Evolutionary conservation across 1,140 invertebrate species (phyloP).

Genomic region (Planococcus citri): DNA sequence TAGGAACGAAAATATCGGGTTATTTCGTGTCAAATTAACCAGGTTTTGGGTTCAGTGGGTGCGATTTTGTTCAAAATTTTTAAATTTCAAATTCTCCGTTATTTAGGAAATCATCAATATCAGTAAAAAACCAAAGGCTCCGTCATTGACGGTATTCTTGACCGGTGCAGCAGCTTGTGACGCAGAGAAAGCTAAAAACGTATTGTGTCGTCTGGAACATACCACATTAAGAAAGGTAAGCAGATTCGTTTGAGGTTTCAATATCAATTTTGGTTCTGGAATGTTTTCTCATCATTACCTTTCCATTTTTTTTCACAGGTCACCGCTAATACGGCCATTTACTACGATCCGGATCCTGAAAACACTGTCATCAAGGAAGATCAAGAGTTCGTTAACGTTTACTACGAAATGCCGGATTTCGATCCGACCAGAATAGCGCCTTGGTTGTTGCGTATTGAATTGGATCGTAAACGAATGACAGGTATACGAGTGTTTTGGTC

Average conservation of each 20-base stretch:
- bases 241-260: not conserved
- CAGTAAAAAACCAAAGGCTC: slow-evolving; percentile 97
- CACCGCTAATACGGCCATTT: slow-evolving; percentile 97
- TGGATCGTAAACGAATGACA: slow-evolving; percentile 97
- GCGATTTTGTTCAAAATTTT: not conserved
- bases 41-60: too few relatives aligned
- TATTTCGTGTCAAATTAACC: too few relatives aligned
- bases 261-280: not conserved
- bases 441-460: slow-evolving; percentile 94
- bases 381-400: slow-evolving; percentile 99
- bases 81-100: slow-evolving; percentile 26
- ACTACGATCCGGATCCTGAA: slow-evolving; percentile 98
- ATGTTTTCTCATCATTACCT: not conserved
- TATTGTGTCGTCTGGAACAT: slow-evolving; percentile 92
- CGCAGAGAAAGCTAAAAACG: slow-evolving; percentile 98
- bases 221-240: slow-evolving; percentile 84
- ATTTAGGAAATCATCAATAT: slow-evolving; percentile 95
- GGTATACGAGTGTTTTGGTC: slow-evolving; percentile 32
- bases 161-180: slow-evolving; percentile 88
- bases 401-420: slow-evolving; percentile 99
- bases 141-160: slow-evolving; percentile 94
- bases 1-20: too few relatives aligned
- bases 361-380: slow-evolving; percentile 97
- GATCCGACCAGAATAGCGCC: slow-evolving; percentile 94
- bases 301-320: too few relatives aligned